phyloP scores from a whole-genome alignment of 2,797 vertebrate species.

The Neosalanx taihuensis region DNA sequence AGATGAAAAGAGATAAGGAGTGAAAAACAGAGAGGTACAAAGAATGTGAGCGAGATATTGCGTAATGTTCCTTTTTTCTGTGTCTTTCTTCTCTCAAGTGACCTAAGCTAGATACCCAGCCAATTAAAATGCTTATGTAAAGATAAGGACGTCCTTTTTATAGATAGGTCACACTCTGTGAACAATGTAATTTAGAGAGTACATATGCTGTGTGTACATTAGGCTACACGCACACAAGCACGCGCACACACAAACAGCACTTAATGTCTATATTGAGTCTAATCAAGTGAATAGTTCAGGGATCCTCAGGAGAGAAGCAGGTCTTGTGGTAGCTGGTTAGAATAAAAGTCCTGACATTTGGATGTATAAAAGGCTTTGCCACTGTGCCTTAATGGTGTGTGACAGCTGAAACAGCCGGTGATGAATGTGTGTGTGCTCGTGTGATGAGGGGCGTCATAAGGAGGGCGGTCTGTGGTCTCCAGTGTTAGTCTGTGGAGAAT shows the following conservation, averaged over 20 bases:
- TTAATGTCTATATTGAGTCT: slow-evolving; percentile 70
- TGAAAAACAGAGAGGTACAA: slow-evolving; percentile 18
- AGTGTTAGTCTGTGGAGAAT: too few species aligned
- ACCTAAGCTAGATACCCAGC: slow-evolving; percentile 42
- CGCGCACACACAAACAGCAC: slow-evolving; percentile 21
- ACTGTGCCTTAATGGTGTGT: slow-evolving; percentile 58
- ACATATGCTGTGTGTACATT: slow-evolving; percentile 40
- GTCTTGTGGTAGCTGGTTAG: slow-evolving; percentile 62
- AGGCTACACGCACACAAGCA: not conserved
- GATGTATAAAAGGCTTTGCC: slow-evolving; percentile 58
- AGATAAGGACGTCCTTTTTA: slow-evolving; percentile 60
- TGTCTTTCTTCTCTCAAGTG: slow-evolving; percentile 45
- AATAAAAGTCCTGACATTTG: slow-evolving; percentile 69
- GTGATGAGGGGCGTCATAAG: slow-evolving; percentile 1
- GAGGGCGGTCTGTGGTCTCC: slow-evolving; percentile 32
- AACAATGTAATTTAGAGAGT: slow-evolving; percentile 55
- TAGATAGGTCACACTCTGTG: slow-evolving; percentile 49
- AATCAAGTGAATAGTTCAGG: slow-evolving; percentile 70
- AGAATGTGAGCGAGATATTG: slow-evolving; percentile 39
- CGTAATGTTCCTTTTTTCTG: slow-evolving; percentile 49
- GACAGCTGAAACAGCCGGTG: slow-evolving; percentile 53
- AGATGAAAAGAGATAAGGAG: slow-evolving; percentile 27
- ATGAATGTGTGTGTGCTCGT: slow-evolving; percentile 36
- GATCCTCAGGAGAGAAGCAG: slow-evolving; percentile 59
- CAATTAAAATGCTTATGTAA: slow-evolving; percentile 62